Evolutionary conservation across 37 sponge, comb jelly and placozoan species (phyloP).

Genomic region (Ianthella basta): DNA sequence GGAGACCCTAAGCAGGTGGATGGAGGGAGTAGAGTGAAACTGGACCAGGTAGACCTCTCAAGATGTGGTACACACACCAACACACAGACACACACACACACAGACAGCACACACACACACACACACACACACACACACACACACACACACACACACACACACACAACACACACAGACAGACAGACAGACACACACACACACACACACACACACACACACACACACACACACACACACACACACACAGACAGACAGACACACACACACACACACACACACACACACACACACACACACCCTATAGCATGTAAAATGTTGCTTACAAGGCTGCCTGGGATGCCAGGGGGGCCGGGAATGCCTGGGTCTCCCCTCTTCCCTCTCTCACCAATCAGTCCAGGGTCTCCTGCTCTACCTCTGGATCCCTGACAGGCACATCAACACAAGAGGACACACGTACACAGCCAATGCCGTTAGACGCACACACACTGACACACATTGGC

Average conservation of each 20-base stretch:
- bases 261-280: constrained; percentile 42
- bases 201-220: neutral
- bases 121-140: too few species aligned
- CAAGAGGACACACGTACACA: constrained; percentile 45
- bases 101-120: too few species aligned
- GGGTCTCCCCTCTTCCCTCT: neutral
- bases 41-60: neutral
- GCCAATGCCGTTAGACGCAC: constrained; percentile 29
- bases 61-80: neutral
- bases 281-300: constrained; percentile 23
- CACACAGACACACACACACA: too few species aligned
- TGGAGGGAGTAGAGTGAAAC: neutral
- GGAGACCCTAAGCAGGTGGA: neutral
- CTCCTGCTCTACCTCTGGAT: constrained; percentile 17
- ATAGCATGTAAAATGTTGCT: neutral
- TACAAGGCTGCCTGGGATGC: neutral
- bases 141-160: too few species aligned
- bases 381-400: constrained; percentile 15
- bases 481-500: constrained; percentile 33
- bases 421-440: constrained; percentile 2
- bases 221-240: constrained; percentile 17
- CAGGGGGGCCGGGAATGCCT: constrained; percentile 13
- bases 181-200: neutral
- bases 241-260: constrained; percentile 42
- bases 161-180: too few species aligned